Evolutionary conservation across 2,113 vertebrate species (phyloP).

Genomic region (Pardalotus punctatus): DNA sequence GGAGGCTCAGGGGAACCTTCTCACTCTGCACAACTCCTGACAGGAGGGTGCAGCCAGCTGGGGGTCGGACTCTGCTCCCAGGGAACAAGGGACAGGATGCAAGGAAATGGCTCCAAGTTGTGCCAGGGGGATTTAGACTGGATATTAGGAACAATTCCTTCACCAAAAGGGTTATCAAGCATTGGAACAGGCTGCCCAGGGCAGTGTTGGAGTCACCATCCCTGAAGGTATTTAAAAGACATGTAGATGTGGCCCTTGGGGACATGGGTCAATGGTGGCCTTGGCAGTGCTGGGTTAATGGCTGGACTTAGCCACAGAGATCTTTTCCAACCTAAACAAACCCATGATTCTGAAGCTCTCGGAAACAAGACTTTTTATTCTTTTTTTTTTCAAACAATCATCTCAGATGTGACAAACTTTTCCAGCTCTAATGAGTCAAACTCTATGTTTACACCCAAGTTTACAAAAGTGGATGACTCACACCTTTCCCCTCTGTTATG

Average conservation of each 20-base stretch:
- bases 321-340: neutral
- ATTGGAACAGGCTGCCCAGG: neutral
- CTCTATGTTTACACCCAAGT: neutral
- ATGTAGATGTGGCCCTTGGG: neutral
- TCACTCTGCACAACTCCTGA: neutral
- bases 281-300: neutral
- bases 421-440: neutral
- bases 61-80: rapidly evolving
- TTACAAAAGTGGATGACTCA: neutral
- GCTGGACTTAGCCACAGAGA: rapidly evolving
- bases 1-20: neutral
- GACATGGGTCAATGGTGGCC: neutral
- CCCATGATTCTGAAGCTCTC: neutral
- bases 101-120: neutral
- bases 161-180: neutral
- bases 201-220: neutral
- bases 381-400: neutral
- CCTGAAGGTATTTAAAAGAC: neutral
- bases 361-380: neutral
- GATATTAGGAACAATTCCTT: neutral
- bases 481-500: neutral
- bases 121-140: neutral
- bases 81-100: neutral
- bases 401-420: neutral
- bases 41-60: neutral